phyloP scores from a whole-genome alignment of 2,797 vertebrate species.

The Pseudopleuronectes americanus region DNA sequence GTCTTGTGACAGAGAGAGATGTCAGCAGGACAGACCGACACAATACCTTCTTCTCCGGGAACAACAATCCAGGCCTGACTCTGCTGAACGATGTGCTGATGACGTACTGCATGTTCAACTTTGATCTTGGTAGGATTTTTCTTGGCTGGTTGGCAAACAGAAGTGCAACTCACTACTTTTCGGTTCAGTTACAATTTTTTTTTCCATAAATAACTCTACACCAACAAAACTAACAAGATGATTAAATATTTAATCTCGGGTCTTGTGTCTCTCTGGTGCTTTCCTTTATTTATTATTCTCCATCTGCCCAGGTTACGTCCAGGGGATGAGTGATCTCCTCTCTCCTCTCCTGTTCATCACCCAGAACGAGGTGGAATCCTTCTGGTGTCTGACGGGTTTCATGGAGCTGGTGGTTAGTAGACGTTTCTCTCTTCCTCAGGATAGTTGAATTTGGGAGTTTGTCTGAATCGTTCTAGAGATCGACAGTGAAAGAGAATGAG shows the following conservation, averaged over 20 bases:
- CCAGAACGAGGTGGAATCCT: slow-evolving; percentile 93
- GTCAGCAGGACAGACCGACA: slow-evolving; percentile 91
- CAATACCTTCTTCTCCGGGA: slow-evolving; percentile 92
- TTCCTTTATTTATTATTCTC: not conserved
- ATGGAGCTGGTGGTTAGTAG: slow-evolving; percentile 91
- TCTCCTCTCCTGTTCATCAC: slow-evolving; percentile 90
- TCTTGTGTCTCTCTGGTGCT: not conserved
- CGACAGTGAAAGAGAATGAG: too few relatives aligned
- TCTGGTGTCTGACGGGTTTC: slow-evolving; percentile 94
- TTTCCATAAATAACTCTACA: too few relatives aligned
- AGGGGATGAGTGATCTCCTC: slow-evolving; percentile 95
- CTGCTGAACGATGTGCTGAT: slow-evolving; percentile 91
- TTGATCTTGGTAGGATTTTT: slow-evolving; percentile 86
- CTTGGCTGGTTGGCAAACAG: not conserved
- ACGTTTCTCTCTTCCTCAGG: not conserved
- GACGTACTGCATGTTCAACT: slow-evolving; percentile 97
- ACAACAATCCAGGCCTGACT: slow-evolving; percentile 88
- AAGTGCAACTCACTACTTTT: too few relatives aligned
- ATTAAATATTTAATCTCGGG: not conserved
- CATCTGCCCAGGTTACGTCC: slow-evolving; percentile 87
- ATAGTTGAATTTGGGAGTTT: not conserved
- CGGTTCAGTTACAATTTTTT: too few relatives aligned
- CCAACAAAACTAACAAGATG: too few relatives aligned
- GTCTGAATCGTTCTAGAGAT: not conserved
- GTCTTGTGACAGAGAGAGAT: slow-evolving; percentile 85